A percentile compares a stretch with the other conserved stretches of the same genome.
These are phyloP conservation scores for Catharus fuscescens DNA, from an alignment of 2,113 vertebrate species.

Conservation along the genomic window DNA sequence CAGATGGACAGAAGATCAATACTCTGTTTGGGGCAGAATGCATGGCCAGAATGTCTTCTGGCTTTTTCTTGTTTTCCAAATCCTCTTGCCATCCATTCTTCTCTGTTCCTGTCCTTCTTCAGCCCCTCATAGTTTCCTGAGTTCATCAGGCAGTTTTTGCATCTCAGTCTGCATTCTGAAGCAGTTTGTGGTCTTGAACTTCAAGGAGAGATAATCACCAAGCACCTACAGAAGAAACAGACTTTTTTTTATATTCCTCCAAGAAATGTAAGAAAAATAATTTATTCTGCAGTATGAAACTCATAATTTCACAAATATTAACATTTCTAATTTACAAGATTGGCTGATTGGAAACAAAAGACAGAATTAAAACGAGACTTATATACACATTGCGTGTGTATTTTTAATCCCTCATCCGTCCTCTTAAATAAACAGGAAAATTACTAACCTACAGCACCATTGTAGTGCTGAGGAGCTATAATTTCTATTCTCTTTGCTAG, in stretches of 20 bases:
- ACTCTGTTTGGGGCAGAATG: not conserved
- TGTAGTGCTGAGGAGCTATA: not conserved
- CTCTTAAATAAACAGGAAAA: not conserved
- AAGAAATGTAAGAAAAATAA: not conserved
- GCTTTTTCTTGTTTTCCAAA: not conserved
- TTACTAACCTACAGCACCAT: accelerated
- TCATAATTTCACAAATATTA: not conserved
- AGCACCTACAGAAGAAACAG: not conserved
- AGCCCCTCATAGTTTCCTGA: not conserved
- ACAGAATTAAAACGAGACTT: not conserved
- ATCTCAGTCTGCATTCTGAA: not conserved
- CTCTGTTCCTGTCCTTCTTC: not conserved
- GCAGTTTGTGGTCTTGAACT: not conserved
- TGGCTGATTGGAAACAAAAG: not conserved
- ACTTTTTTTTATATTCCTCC: not conserved
- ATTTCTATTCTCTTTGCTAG: not conserved
- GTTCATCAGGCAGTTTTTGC: not conserved
- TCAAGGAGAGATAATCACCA: not conserved
- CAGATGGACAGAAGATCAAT: not conserved
- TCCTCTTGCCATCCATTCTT: not conserved
- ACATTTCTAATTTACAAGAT: not conserved
- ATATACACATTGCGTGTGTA: not conserved
- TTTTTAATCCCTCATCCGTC: not conserved
- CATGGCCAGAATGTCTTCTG: not conserved
- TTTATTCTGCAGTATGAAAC: not conserved